Evolutionary conservation across 2,113 vertebrate genomes (phyloP), one percentile per base, ranked within the genome.

Genomic region (Rousettus leschenaultii): DNA sequence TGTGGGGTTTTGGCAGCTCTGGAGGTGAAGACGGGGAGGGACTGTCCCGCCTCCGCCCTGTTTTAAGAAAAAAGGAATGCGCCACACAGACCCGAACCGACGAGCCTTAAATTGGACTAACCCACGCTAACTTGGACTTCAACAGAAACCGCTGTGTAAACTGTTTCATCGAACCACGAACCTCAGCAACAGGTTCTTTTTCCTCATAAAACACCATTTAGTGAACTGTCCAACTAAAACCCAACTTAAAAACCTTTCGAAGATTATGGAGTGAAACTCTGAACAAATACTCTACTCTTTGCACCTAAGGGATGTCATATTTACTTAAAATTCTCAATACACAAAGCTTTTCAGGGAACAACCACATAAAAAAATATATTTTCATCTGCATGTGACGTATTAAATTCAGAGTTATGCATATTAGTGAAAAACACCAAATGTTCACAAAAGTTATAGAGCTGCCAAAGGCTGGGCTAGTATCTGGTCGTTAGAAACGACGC

Each of bases 41-140:
- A 2, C n/a, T 0, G 12, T 0, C 19, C 24, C 1, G 13, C 1
- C 1, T 3, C 55, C 12, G 30, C 33, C 13, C 9, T 4, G 5
- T 22, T 74, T 74, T 18, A 35, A 28, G 57, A 33, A 65, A 38
- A 66, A 89, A 38, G 21, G 19, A 38, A 18, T 1, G 45, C 0
- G 19, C 59, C 59, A 85, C 28, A 43, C 68, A 95, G 61, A 68
- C 12, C 8, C 7, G 21, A 57, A 75, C 9, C 2, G 1, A 26
- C 1, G 16, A 38, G 43, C 35, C 66, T 33, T 21, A 18, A 24
- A 7, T 0, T 5, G 35, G 35, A 77, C 22, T 3, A n/a, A 40
- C 4, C 30, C 22, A 4, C 14, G 4, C 66, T 18, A 6, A 63
- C 2, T 2, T 73, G 48, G 93, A 63, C 68, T 40, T 59, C 59